These are phyloP conservation scores for Notolepis coatsorum DNA, from an alignment of 2,797 vertebrate species.

Conservation along the genomic window DNA sequence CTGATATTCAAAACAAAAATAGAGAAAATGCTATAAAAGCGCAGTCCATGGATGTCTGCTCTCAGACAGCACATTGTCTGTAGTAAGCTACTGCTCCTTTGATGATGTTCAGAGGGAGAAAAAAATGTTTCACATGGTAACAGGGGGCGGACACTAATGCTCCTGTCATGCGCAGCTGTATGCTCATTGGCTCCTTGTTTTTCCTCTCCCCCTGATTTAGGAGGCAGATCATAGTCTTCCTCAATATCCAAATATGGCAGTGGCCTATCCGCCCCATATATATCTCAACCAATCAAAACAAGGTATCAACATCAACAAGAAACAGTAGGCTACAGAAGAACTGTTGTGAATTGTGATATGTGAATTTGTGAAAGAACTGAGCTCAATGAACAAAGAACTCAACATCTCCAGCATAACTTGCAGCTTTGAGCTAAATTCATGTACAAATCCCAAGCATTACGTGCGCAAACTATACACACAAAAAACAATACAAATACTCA, in stretches of 20 bases:
- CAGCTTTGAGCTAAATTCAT: not conserved
- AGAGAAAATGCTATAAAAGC: conserved; percentile 3
- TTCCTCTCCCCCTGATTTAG: conserved; percentile 66
- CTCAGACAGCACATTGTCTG: conserved; percentile 15
- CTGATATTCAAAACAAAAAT: not conserved
- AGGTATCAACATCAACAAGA: conserved; percentile 83
- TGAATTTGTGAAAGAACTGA: conserved; percentile 41
- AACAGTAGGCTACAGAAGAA: conserved; percentile 71
- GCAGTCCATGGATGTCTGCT: not conserved
- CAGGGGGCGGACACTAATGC: conserved; percentile 73
- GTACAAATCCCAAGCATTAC: not conserved
- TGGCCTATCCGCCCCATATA: conserved; percentile 72
- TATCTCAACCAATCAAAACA: conserved; percentile 74
- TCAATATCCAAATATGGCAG: conserved; percentile 80
- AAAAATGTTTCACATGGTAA: conserved; percentile 80
- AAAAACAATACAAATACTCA: not conserved
- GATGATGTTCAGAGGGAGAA: conserved; percentile 36
- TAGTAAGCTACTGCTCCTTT: conserved; percentile 44
- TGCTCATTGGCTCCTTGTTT: conserved; percentile 75
- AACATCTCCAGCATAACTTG: not conserved
- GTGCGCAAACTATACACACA: not conserved
- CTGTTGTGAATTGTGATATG: conserved; percentile 61
- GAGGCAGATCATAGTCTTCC: conserved; percentile 64
- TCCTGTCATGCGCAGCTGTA: conserved; percentile 64
- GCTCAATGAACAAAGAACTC: conserved; percentile 7